Conservation (phyloP, 1,140 invertebrate species). For the Drosophila erecta region DNA sequence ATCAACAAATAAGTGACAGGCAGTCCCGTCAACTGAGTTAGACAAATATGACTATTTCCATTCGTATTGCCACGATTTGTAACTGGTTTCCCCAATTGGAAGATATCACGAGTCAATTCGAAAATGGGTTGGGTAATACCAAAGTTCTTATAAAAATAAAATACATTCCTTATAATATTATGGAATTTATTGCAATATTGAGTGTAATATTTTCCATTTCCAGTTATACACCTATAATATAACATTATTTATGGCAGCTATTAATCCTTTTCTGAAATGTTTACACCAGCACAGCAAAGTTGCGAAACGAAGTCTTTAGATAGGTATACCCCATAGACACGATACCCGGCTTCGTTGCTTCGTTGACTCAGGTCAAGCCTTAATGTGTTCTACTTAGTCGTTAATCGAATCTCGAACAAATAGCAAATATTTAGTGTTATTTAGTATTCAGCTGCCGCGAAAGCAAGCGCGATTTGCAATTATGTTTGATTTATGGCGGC, state of each 20-base stretch:
- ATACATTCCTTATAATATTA: too few species aligned
- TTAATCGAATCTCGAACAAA: conserved; percentile 39
- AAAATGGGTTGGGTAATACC: neutral
- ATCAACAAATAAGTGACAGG: conserved; percentile 17
- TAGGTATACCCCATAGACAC: neutral
- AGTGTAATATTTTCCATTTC: neutral
- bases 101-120: neutral
- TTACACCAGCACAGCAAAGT: neutral
- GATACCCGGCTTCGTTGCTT: conserved; percentile 4
- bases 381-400: conserved; percentile 51
- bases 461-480: conserved; percentile 17
- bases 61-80: conserved; percentile 9
- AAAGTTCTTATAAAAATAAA: neutral
- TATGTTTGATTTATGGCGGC: conserved; percentile 46
- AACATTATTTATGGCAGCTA: neutral
- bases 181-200: neutral
- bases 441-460: conserved; percentile 6
- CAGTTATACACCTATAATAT: too few species aligned
- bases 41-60: conserved; percentile 14
- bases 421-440: conserved; percentile 40
- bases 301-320: conserved; percentile 1
- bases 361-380: conserved; percentile 46
- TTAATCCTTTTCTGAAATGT: conserved; percentile 14
- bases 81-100: conserved; percentile 8
- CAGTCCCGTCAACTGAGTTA: conserved; percentile 7